Percentiles rank a stretch among this genome's conserved stretches.
Conservation (phyloP, 2,888 invertebrate species). For the Cosmia pyralina region DNA sequence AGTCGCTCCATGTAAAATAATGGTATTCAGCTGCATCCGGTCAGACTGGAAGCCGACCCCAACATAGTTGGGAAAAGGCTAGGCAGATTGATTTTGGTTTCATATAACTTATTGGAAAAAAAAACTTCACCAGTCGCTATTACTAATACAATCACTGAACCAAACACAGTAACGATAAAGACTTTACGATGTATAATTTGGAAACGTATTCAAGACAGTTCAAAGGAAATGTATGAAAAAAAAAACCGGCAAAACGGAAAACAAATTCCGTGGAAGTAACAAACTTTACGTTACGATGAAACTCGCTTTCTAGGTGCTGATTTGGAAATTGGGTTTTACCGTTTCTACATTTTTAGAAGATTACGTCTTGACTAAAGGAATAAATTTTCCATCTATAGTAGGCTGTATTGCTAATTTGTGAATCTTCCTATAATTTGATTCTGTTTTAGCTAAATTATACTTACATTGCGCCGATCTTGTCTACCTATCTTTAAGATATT, state of each 20-base stretch:
- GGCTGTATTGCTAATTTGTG: neutral
- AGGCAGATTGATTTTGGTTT: too few species aligned
- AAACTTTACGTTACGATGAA: constrained; percentile 31
- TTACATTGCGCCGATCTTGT: neutral
- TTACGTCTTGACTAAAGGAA: constrained; percentile 30
- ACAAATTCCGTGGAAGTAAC: constrained; percentile 16
- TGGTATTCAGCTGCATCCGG: too few species aligned
- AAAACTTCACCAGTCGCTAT: neutral
- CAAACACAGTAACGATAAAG: constrained; percentile 15
- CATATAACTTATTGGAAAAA: neutral
- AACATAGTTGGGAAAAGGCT: too few species aligned
- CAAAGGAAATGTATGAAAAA: constrained; percentile 6
- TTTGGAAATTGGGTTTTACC: constrained; percentile 54
- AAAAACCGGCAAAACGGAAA: constrained; percentile 1
- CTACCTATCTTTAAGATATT: neutral
- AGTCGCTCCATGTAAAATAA: too few species aligned
- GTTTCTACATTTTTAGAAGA: constrained; percentile 39
- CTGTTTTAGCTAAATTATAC: neutral
- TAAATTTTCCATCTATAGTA: constrained; percentile 38
- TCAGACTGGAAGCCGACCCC: too few species aligned
- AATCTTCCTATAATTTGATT: constrained; percentile 7
- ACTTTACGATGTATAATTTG: constrained; percentile 13
- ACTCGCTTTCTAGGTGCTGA: constrained; percentile 32
- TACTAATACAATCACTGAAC: constrained; percentile 16
- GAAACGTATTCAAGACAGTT: constrained; percentile 13